Conservation (phyloP, 2,113 vertebrate species). For the Erythrolamprus reginae region DNA sequence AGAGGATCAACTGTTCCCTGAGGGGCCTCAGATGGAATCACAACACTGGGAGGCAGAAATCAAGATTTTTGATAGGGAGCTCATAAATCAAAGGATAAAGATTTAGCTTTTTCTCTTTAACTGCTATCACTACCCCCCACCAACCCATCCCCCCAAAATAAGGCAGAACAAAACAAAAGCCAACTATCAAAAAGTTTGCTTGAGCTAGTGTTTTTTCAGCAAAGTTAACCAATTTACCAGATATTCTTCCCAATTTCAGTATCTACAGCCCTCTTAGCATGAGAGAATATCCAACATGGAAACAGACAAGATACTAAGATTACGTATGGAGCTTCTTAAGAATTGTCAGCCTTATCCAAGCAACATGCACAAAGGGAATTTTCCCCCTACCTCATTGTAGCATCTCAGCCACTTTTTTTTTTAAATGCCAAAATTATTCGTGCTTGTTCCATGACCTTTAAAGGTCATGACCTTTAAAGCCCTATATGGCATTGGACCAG, state of each 20-base stretch:
- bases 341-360: not conserved
- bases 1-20: too few relatives aligned
- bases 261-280: not conserved
- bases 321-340: not conserved
- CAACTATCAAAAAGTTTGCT: not conserved
- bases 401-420: not conserved
- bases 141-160: not conserved
- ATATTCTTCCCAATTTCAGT: not conserved
- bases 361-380: not conserved
- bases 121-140: not conserved
- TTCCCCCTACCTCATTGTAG: not conserved
- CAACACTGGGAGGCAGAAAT: not conserved
- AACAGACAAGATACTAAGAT: not conserved
- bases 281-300: not conserved
- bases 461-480: too few relatives aligned
- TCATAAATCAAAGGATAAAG: not conserved
- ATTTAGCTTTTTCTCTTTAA: not conserved
- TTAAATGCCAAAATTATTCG: not conserved
- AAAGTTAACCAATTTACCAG: not conserved
- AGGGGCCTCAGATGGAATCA: too few relatives aligned
- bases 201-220: not conserved
- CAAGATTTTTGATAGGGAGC: not conserved
- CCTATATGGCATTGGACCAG: too few relatives aligned
- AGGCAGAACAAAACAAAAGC: not conserved
- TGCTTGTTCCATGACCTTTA: too few relatives aligned